Evolutionary conservation across 53 echinoderm and acorn worm genomes (phyloP).

Genomic region (Patiria pectinifera): DNA sequence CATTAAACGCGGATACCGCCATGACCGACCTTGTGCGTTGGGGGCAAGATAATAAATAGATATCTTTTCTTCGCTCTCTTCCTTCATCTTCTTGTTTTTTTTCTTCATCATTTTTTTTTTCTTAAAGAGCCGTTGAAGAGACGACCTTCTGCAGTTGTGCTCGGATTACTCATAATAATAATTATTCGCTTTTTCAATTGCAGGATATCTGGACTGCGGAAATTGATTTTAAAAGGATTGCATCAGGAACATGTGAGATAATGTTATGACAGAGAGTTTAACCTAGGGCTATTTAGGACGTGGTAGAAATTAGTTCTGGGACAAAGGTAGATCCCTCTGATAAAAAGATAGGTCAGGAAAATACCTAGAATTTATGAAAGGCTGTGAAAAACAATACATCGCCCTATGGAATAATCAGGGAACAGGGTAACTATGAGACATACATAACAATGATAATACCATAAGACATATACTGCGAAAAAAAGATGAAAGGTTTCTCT

Average conservation of each 20-base stretch:
- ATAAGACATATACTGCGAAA: no score
- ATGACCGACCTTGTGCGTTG: constrained; percentile 13
- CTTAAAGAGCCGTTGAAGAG: neutral
- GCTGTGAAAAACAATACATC: no score
- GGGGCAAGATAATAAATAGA: neutral
- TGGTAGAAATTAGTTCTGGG: neutral
- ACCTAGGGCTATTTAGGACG: neutral
- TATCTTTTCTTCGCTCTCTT: neutral
- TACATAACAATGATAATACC: no score
- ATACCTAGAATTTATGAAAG: no score
- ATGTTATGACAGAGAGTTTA: neutral
- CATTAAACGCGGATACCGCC: constrained; percentile 14
- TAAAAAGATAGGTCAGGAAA: neutral
- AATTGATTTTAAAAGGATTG: neutral
- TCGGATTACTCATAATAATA: neutral
- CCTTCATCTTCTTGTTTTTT: no score
- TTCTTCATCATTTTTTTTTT: neutral
- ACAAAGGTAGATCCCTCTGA: neutral
- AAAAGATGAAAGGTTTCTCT: no score
- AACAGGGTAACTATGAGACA: no score
- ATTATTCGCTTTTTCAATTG: no score
- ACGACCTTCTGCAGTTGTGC: neutral
- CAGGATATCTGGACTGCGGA: neutral
- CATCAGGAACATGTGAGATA: neutral
- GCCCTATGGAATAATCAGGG: no score